Base-by-base conservation (phyloP, 64 coral and sea anemone species). In the Cladopsammia gracilis region DNA sequence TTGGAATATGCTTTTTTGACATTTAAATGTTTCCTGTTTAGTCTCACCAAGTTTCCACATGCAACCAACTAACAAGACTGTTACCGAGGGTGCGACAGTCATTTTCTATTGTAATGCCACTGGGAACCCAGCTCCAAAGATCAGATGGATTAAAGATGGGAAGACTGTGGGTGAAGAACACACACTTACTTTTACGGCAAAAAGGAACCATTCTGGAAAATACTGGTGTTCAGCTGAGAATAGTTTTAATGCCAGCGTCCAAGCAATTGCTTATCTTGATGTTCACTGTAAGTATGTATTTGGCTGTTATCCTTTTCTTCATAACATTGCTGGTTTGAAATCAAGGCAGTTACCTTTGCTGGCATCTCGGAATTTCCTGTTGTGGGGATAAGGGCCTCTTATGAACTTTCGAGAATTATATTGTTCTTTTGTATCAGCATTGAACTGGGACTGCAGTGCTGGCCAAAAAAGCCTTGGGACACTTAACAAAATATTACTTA, bases 211-310 rank as follows among this genome's bases (percentile, higher is more conserved):
- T 4, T 22, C 61, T 12, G 80, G 80, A 51, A 6, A 84, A 67
- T 84, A 84, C 45, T 67, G 80, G 80, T 84, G 80, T 25, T 22
- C 15, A 6, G 79, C 59, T 3, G 5, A 64, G 3, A 82, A 82
- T 11, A 58, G 58, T 20, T n/a, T 82, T 0, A 13, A 23, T 46
- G 24, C 20, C 0, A 3, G 14, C 3, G 19, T 47, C 13, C 64
- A 64, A 6, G 16, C 79, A 16, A 64, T 10, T 42, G 58, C 26
- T 20, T 1, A 82, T 59, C 57, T 82, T 10, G 25, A 82, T 47
- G 79, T 82, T 11, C 58, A 64, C 1, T 82, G 79, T 82, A 60
- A 82, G 79, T 22, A 82, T 34, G n/a, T n/a, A n/a, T n/a, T n/a
- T 34, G 34, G 34, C 34, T 34, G 2, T 34, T 34, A n/a, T 34